Conservation (phyloP, 2,888 invertebrate genomes). For the Ophion ellenae region DNA sequence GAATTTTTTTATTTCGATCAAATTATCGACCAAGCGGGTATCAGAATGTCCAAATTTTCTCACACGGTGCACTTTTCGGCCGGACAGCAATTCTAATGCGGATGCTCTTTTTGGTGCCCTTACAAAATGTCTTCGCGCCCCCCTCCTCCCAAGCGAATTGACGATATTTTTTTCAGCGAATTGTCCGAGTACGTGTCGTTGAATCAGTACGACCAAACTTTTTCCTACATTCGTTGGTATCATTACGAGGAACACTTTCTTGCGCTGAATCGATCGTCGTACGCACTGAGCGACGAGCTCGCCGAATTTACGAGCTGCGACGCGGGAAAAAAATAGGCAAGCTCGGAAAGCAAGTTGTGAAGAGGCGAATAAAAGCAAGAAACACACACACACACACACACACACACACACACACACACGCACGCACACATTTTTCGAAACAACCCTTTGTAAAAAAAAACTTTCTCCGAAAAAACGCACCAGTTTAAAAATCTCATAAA, state of each 20-base stretch:
- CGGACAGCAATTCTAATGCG: background rate
- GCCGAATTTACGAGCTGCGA: constrained; percentile 65
- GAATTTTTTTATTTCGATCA: too few relatives aligned
- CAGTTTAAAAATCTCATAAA: too few relatives aligned
- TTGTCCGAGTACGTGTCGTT: constrained; percentile 71
- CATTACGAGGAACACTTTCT: constrained; percentile 72
- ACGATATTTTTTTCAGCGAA: constrained; percentile 70
- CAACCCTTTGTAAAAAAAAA: too few relatives aligned
- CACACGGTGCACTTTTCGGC: too few relatives aligned
- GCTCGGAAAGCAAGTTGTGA: constrained; percentile 41
- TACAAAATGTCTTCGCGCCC: too few relatives aligned
- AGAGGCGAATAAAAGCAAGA: background rate
- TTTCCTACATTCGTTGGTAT: constrained; percentile 77
- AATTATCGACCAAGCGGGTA: too few relatives aligned
- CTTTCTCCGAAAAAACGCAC: too few relatives aligned
- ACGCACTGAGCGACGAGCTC: constrained; percentile 69
- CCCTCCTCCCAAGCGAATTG: constrained; percentile 43
- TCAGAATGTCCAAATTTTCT: background rate
- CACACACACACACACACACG: too few relatives aligned
- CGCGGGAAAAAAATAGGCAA: constrained; percentile 24
- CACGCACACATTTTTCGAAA: too few relatives aligned
- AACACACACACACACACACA: too few relatives aligned
- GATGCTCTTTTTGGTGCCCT: background rate
- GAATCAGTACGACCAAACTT: constrained; percentile 76
- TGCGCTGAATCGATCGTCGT: constrained; percentile 69